Evolutionary conservation across 2,888 invertebrate species (phyloP), one percentile per base, ranked within the genome.

Genomic region (Petrophora chlorosata): DNA sequence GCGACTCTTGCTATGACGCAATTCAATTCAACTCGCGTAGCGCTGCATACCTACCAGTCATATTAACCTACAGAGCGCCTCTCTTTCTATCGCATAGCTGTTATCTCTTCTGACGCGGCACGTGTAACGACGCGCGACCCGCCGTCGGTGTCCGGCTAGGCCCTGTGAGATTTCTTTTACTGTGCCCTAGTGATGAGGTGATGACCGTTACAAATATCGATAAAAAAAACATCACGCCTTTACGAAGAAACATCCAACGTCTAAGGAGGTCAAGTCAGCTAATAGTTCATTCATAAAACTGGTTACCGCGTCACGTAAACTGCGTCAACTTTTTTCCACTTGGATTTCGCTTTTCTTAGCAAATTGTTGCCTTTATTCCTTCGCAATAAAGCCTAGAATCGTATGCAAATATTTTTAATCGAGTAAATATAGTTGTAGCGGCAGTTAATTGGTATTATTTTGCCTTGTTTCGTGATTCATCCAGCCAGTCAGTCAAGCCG

Each of bases 381-480:
- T 25, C 2, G 57, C 0, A 12, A 54, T 78, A 84, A 61, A 70
- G 77, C 63, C 53, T 34, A 71, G 56, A 74, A 61, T 80, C 46
- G 67, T 51, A 33, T 71, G 69, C 61, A 47, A 70, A 65, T 63
- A 58, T 48, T 53, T 61, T 63, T 62, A 69, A 69, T 78, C 69
- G 69, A 69, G 71, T 76, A 72, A 75, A 74, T 75, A 68, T 67
- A 67, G 65, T 66, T 61, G 58, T 63, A 57, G 63, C 62, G 43
- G 70, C 70, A 63, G 71, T 80, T 86, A 86, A 87, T 86, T 87
- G 84, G 81, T 83, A 76, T 78, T 85, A 86, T 87, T 83, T 87
- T 81, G 84, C 85, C 77, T 80, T 75, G 77, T 82, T 49, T 81
- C 70, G 79, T 88, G 87, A 87, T 76, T 88, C 87, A 86, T 76